Evolutionary conservation across 1,140 invertebrate species (phyloP).

Genomic region (Trichomalopsis sarcophagae): DNA sequence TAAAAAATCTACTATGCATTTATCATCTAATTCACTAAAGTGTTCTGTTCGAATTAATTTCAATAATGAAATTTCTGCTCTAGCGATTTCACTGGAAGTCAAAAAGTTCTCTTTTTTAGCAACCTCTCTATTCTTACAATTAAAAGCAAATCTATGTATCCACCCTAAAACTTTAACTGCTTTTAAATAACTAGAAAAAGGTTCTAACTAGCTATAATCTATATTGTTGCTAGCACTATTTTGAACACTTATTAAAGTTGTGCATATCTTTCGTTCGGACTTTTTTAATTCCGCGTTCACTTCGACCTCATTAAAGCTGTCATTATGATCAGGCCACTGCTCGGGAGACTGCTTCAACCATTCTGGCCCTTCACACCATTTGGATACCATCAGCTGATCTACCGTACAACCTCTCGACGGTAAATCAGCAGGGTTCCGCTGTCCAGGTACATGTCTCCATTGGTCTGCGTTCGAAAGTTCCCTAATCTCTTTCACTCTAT

Average conservation of each 20-base stretch:
- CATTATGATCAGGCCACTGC: constrained; percentile 50
- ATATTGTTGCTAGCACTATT: background rate
- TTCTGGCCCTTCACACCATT: constrained; percentile 68
- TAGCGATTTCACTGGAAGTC: no score
- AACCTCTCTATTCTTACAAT: background rate
- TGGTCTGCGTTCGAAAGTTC: background rate
- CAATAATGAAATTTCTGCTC: no score
- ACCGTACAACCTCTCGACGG: constrained; percentile 65
- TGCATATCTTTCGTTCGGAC: no score
- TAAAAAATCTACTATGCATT: no score
- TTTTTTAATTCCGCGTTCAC: constrained; percentile 37
- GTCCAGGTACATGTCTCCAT: constrained; percentile 1
- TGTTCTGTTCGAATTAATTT: no score
- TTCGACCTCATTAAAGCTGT: constrained; percentile 28
- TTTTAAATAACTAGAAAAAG: background rate
- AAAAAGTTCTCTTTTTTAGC: no score
- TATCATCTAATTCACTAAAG: no score
- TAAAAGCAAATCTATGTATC: background rate
- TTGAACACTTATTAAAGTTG: no score
- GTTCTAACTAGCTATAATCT: background rate
- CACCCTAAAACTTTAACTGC: background rate
- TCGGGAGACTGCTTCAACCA: constrained; percentile 60
- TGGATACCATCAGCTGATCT: constrained; percentile 57
- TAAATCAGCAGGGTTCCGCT: constrained; percentile 55
- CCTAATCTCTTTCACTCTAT: background rate